Evolutionary conservation across 2,888 invertebrate species (phyloP).

Genomic region (Epiblema foenella): DNA sequence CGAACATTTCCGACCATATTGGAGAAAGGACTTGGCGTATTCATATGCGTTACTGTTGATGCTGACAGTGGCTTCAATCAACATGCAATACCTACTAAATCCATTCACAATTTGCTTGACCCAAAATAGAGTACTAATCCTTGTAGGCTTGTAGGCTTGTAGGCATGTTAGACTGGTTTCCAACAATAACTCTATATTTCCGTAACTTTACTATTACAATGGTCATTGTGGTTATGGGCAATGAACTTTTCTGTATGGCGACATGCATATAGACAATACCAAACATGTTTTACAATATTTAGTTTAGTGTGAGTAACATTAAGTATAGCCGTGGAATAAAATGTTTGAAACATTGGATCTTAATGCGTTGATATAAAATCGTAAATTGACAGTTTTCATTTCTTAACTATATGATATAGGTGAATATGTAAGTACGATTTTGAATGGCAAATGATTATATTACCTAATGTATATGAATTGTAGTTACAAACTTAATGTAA

Average conservation of each 20-base stretch:
- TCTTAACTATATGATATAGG: not conserved
- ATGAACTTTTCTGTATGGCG: conserved; percentile 34
- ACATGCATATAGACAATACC: conserved; percentile 19
- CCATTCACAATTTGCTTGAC: not conserved
- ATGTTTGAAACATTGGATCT: not conserved
- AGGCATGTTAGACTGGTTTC: conserved; percentile 10
- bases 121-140: conserved; percentile 7
- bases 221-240: conserved; percentile 10
- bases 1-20: too few species aligned
- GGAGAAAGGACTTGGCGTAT: too few species aligned
- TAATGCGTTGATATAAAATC: not conserved
- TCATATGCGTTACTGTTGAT: too few species aligned
- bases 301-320: not conserved
- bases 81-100: too few species aligned
- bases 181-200: not conserved
- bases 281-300: not conserved
- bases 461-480: too few species aligned
- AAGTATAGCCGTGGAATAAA: not conserved
- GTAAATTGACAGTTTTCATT: not conserved
- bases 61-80: too few species aligned
- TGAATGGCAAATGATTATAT: too few species aligned
- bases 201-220: conserved; percentile 13
- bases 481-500: too few species aligned
- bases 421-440: not conserved
- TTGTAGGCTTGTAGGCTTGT: too few species aligned